Evolutionary conservation across 2,888 invertebrate genomes (phyloP).

Genomic region (Druceiella hillmani): DNA sequence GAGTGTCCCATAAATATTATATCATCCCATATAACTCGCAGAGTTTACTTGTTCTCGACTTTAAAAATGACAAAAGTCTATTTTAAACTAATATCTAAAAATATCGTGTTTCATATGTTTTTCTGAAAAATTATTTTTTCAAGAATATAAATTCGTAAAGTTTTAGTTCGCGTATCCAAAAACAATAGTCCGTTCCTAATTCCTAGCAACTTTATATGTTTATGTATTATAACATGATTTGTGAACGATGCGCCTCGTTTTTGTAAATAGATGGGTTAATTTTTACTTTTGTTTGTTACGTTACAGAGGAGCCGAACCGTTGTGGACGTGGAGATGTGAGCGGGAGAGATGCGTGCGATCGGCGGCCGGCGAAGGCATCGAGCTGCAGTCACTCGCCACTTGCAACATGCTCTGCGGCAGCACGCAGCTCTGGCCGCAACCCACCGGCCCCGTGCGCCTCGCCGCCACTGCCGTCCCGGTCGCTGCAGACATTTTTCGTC

Average conservation of each 20-base stretch:
- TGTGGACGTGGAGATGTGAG: slow-evolving; percentile 76
- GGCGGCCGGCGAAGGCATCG: slow-evolving; percentile 34
- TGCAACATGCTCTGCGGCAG: slow-evolving; percentile 77
- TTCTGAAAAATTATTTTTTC: too few relatives aligned
- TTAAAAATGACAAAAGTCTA: too few relatives aligned
- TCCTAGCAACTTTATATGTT: background rate
- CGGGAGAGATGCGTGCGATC: slow-evolving; percentile 63
- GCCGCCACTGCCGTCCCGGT: slow-evolving; percentile 60
- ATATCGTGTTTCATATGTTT: too few relatives aligned
- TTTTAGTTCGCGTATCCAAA: too few relatives aligned
- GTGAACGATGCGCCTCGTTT: background rate
- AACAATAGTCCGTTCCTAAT: background rate
- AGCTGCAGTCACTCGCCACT: slow-evolving; percentile 59
- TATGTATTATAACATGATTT: slow-evolving; percentile 1
- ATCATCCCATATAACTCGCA: too few relatives aligned
- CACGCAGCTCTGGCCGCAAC: slow-evolving; percentile 74
- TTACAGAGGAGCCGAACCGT: slow-evolving; percentile 49
- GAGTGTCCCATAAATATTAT: too few relatives aligned
- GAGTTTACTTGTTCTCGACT: too few relatives aligned
- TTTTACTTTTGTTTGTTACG: slow-evolving; percentile 4
- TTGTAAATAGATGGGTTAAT: background rate
- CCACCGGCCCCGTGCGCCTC: slow-evolving; percentile 64
- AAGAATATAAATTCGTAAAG: too few relatives aligned
- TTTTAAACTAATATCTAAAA: too few relatives aligned
- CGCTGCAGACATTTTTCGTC: slow-evolving; percentile 45